Conservation (phyloP, 1,140 invertebrate species). For the Drosophila santomea region DNA sequence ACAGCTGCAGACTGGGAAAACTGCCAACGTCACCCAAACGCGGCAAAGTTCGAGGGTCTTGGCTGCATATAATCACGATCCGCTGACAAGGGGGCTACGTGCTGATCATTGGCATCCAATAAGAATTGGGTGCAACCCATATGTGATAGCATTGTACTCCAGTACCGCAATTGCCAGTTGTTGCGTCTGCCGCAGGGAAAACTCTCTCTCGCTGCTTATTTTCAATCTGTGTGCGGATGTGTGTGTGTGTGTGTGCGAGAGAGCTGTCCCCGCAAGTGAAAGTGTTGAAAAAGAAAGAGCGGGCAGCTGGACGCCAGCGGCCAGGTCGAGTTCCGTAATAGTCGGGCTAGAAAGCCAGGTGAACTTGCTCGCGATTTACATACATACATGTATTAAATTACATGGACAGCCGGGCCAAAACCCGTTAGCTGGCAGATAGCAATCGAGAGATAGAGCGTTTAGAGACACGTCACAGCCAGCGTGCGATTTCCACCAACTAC, state of each 20-base stretch:
- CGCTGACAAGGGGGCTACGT: background rate
- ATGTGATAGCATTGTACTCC: background rate
- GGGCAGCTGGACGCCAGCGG: constrained; percentile 35
- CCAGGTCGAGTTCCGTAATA: constrained; percentile 70
- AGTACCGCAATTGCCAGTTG: constrained; percentile 64
- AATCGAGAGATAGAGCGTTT: constrained; percentile 44
- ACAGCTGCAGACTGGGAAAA: constrained; percentile 48
- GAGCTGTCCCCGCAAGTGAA: constrained; percentile 65
- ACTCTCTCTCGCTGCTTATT: constrained; percentile 25
- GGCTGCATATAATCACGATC: constrained; percentile 36
- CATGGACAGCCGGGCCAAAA: constrained; percentile 49
- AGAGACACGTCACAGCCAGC: constrained; percentile 72
- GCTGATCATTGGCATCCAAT: constrained; percentile 2
- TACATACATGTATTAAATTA: constrained; percentile 51
- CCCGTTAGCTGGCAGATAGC: constrained; percentile 62
- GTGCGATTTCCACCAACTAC: constrained; percentile 41
- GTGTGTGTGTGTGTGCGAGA: constrained; percentile 16
- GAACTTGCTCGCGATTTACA: constrained; percentile 1
- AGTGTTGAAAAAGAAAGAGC: constrained; percentile 65
- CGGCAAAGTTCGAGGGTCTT: constrained; percentile 69
- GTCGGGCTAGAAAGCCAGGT: constrained; percentile 39
- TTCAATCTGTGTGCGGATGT: background rate
- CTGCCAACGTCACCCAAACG: constrained; percentile 84
- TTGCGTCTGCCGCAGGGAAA: constrained; percentile 36
- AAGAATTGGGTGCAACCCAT: constrained; percentile 4